Base-by-base conservation (phyloP, 2,113 vertebrate genomes). In the Paraplagusia blochii region DNA sequence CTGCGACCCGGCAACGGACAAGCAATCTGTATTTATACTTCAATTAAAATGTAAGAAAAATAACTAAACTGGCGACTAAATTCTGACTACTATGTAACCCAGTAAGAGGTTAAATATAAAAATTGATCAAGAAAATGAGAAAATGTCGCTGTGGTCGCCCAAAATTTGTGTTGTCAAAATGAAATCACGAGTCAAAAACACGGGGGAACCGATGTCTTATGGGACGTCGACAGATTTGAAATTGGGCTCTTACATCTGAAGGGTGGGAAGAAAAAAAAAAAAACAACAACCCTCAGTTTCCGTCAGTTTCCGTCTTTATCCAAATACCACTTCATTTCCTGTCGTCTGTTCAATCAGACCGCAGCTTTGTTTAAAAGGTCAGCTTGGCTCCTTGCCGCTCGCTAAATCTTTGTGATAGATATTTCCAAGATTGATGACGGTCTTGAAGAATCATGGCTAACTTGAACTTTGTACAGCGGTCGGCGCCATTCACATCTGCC, bases 401-500 rank as follows among this genome's bases (percentile, higher is more conserved):
- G 39, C 22, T 22, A 1, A 44, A 22, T 10, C 19, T 9, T 18
- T 38, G 44, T 16, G 7, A 13, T 18, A 10, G 51, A 29, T 17
- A 14, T 18, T 9, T 17, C 29, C 22, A 44, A 17, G 6, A 18
- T 33, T 22, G 36, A 16, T 18, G 35, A 35, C 4, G 53, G 63
- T 62, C 50, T 59, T n/a, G 11, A 11, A 36, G 35, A 58, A 42
- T 7, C 12, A 19, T 47, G 3, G 19, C 34, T 51, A 46, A 53
- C 62, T 29, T 52, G 18, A 68, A 49, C 16, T 61, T 18, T 0
- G 44, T 61, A 0, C 77, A 72, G 66, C 35, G 66, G 60, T 70
- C 15, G 69, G 58, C 49, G 34, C 12, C 36, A 63, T 57, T 10
- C 22, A 36, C 34, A 47, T 39, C 49, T 65, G 62, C 46, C 5